Evolutionary conservation across 2,888 invertebrate species (phyloP), one percentile per base, ranked within the genome.

Genomic region (Eupithecia insigniata): DNA sequence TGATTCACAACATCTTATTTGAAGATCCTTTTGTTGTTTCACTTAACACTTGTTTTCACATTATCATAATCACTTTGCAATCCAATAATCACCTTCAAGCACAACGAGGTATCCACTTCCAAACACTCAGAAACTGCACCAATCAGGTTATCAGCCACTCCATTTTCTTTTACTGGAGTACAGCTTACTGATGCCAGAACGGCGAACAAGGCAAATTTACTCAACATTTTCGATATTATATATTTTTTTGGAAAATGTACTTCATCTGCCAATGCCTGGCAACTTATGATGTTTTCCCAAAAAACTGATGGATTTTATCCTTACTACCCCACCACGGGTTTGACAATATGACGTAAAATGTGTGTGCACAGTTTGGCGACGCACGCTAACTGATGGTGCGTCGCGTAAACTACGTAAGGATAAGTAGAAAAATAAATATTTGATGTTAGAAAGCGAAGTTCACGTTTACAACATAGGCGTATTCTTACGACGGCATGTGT

Each of bases 71-170:
- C 82, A 84, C 85, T 80, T 80, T 81, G 80, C 76, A 79, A 76
- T 77, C 83, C 84, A 83, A 81, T 85, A 89, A 86, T 92, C 93
- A 96, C 96, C 95, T 96, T 96, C 71, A 96, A 87, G 85, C 96
- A 96, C 84, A 96, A 86, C 32, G 95, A 89, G 34, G 96, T 92
- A 83, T 95, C 95, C 81, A 91, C 95, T 75, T 95, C 94, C 65
- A 95, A 93, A 81, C 96, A 96, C 82, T 95, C 95, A n/a, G 90
- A 88, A 16, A 94, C 89, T 14, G 89, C 92, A 85, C 91, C 90
- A 72, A 94, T 90, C 67, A 94, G 81, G 71, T 93, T 93, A 82
- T 94, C 94, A 66, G 92, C 90, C 32, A 92, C 80, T 43, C 92
- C 91, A 79, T 87, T 85, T 74, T 93, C 92, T 74, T 90, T 87